Conservation (phyloP, 1,140 invertebrate genomes). For the Saccostrea cuccullata region DNA sequence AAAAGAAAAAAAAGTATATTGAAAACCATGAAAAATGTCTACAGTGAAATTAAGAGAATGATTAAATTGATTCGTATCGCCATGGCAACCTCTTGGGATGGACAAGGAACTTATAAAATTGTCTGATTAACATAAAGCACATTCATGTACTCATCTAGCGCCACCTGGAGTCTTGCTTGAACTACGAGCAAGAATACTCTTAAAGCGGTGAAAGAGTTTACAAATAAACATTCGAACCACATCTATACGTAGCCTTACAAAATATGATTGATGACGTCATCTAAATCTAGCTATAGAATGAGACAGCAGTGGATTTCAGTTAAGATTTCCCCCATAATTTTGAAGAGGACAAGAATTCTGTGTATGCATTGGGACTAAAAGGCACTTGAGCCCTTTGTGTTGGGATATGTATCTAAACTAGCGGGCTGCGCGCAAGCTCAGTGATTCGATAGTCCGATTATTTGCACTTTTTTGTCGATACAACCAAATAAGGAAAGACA, state of each 20-base stretch:
- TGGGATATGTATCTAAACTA: constrained; percentile 11
- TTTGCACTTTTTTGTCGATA: constrained; percentile 16
- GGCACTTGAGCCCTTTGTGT: constrained; percentile 16
- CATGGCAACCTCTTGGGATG: constrained; percentile 39
- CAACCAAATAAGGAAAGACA: constrained; percentile 39
- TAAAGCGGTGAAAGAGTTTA: background rate
- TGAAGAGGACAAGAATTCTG: background rate
- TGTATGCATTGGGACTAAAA: background rate
- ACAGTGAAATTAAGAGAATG: background rate
- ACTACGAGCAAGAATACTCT: background rate
- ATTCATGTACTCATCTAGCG: constrained; percentile 18
- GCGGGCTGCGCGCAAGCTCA: background rate
- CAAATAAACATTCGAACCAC: background rate
- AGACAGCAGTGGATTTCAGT: constrained; percentile 12
- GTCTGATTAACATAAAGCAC: background rate
- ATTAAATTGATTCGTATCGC: constrained; percentile 12
- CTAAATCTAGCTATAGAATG: constrained; percentile 12
- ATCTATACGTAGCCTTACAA: constrained; percentile 12
- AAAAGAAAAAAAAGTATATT: background rate
- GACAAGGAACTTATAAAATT: constrained; percentile 43
- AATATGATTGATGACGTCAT: background rate
- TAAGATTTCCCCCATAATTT: background rate
- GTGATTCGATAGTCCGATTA: constrained; percentile 34
- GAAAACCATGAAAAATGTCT: constrained; percentile 7
- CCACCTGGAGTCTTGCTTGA: constrained; percentile 19